These are phyloP conservation scores for Pocillopora meandrina DNA, from an alignment of 92 coral and sea anemone genomes.

Conservation along the genomic window DNA sequence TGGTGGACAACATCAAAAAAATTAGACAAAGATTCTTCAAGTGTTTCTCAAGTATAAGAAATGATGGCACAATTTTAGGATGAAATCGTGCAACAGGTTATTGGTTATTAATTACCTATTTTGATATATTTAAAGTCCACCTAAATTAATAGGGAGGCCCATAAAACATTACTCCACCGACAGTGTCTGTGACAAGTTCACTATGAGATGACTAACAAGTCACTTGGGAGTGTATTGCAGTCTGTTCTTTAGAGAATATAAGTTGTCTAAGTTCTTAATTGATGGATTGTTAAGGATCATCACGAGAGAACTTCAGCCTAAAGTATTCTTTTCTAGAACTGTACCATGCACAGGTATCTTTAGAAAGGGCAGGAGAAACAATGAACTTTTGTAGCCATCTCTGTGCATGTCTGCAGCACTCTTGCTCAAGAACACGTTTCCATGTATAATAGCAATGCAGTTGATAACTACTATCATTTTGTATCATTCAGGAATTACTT, in stretches of 20 bases:
- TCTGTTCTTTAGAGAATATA: conserved; percentile 42
- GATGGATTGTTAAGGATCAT: conserved; percentile 27
- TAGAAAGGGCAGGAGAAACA: conserved; percentile 36
- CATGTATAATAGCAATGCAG: conserved; percentile 40
- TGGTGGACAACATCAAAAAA: no score
- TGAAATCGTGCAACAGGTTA: no score
- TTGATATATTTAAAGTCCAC: no score
- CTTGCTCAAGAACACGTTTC: conserved; percentile 45
- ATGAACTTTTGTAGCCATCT: conserved; percentile 34
- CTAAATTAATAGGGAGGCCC: no score
- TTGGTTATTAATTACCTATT: no score
- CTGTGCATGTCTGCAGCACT: conserved; percentile 36
- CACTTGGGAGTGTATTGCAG: conserved; percentile 51
- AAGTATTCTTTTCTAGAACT: conserved; percentile 41
- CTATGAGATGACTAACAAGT: conserved; percentile 8
- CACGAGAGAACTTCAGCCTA: conserved; percentile 48
- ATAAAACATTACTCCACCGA: no score
- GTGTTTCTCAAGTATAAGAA: no score
- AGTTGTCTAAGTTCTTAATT: conserved; percentile 54
- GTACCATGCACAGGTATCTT: conserved; percentile 52
- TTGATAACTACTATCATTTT: conserved; percentile 49
- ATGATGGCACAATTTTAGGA: no score
- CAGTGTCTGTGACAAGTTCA: no score
- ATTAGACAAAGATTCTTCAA: no score
- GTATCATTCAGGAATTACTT: conserved; percentile 50